Evolutionary conservation across 2,797 vertebrate genomes (phyloP), one percentile per base, ranked within the genome.

Genomic region (Carduelis carduelis): DNA sequence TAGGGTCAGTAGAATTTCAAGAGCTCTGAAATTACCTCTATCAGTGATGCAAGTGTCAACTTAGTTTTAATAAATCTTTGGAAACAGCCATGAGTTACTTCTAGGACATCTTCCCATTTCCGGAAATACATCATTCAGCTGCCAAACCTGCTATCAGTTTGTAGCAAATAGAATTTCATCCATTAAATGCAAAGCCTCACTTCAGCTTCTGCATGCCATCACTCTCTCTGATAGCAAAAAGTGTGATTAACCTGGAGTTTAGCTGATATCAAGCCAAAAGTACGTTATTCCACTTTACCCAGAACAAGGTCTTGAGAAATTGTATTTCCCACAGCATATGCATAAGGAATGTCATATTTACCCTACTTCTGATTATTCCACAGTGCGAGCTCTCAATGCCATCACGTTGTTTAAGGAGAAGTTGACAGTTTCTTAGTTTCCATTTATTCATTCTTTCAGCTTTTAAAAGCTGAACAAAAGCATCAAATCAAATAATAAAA

Each of bases 1-100:
- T 96, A 94, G 96, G 98, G 98, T 98, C 98, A 98, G 96, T 87
- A 96, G 98, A 97, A 98, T 97, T 98, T 98, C 96, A 97, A 98
- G 96, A 97, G 96, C 95, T 98, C 92, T 5, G 21, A 97, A 98
- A 98, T 98, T 98, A 97, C 97, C 95, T 97, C 95, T 97, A 97
- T 97, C 97, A 94, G 94, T n/a, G 95, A 98, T 97, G 96, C 97
- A 97, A 97, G 96, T 97, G 97, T 97, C 98, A 98, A 96, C 94
- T 97, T 97, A 93, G 94, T 98, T 97, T 98, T 98, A 98, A 98
- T 98, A 98, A 97, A 98, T 98, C 96, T 97, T 97, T 97, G 89
- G 90, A 94, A 98, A 95, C 60, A 97, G 89, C 89, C 95, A 80
- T 79, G 96, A 97, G 96, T 97, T 98, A 97, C 96, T 98, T 97